These are phyloP conservation scores for Agrotis segetum DNA, from an alignment of 2,888 invertebrate genomes.

Conservation along the genomic window DNA sequence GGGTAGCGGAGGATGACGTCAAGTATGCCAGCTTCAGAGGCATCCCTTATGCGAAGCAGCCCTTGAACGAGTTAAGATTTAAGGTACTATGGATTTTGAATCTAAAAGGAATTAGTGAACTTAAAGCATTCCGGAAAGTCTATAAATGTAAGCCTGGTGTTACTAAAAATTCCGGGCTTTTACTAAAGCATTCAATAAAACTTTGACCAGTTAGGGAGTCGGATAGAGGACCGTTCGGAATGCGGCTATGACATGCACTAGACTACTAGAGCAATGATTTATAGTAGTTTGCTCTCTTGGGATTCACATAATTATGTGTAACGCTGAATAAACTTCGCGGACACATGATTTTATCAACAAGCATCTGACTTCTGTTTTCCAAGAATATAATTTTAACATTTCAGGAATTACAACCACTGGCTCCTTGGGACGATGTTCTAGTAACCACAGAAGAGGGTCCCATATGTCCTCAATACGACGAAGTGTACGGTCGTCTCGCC, in stretches of 20 bases:
- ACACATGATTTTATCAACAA: not conserved
- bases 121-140: too few relatives aligned
- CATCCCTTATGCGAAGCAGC: conserved; percentile 83
- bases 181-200: too few relatives aligned
- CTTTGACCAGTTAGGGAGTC: too few relatives aligned
- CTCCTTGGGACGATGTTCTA: conserved; percentile 83
- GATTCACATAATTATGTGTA: too few relatives aligned
- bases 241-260: too few relatives aligned
- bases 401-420: conserved; percentile 63
- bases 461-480: conserved; percentile 89
- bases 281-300: too few relatives aligned
- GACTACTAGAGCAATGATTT: too few relatives aligned
- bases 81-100: conserved; percentile 34
- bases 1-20: conserved; percentile 62
- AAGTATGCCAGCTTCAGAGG: conserved; percentile 82
- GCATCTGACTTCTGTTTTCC: not conserved
- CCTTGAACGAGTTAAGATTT: conserved; percentile 76
- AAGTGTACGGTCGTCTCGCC: conserved; percentile 65
- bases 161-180: too few relatives aligned
- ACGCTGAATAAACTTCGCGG: too few relatives aligned
- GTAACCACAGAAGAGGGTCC: conserved; percentile 89
- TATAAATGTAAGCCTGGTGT: too few relatives aligned
- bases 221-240: too few relatives aligned
- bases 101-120: not conserved
- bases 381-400: not conserved